Evolutionary conservation across 2,797 vertebrate genomes (phyloP), one percentile per base, ranked within the genome.

Genomic region (Pseudochromis fuscus): DNA sequence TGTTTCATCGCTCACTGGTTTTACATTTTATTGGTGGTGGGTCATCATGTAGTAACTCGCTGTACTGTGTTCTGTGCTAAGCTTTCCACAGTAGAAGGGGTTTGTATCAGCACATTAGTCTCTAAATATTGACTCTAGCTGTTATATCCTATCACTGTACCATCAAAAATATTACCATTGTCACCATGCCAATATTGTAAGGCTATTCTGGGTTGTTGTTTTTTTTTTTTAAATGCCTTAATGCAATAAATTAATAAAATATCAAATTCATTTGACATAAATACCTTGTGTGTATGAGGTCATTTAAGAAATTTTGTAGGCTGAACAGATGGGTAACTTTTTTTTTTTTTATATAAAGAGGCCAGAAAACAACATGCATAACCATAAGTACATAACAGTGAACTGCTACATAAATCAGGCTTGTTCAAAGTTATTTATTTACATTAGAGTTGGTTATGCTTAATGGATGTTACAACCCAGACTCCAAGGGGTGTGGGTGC

Each of bases 181-280:
- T n/a, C n/a, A n/a, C n/a, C n/a, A 84, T 89, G 80, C 79, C 62
- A 78, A 77, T 55, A 35, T 81, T 79, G 38, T 57, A 77, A 82
- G 79, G 63, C 69, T 66, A 19, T 53, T 78, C 63, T 69, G 23
- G n/a, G n/a, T n/a, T n/a, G n/a, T n/a, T n/a, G n/a, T n/a, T n/a
- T n/a, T 67, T 66, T 88, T 89, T 91, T 82, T 84, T 83, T 40
- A 83, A 77, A 81, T 84, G 87, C 87, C 85, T 88, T 86, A 76
- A 82, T 79, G 57, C 64, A 91, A 88, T 88, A 90, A 88, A 89
- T 61, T 56, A 52, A 75, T 15, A 67, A 52, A 67, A 24, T 63
- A 66, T 67, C 13, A 28, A 68, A 67, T 50, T 24, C 35, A 64
- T 69, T 31, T 44, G 40, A 55, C 15, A n/a, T n/a, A n/a, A n/a